phyloP scores from a whole-genome alignment of 2,113 vertebrate species.

The Eupsittula cactorum region DNA sequence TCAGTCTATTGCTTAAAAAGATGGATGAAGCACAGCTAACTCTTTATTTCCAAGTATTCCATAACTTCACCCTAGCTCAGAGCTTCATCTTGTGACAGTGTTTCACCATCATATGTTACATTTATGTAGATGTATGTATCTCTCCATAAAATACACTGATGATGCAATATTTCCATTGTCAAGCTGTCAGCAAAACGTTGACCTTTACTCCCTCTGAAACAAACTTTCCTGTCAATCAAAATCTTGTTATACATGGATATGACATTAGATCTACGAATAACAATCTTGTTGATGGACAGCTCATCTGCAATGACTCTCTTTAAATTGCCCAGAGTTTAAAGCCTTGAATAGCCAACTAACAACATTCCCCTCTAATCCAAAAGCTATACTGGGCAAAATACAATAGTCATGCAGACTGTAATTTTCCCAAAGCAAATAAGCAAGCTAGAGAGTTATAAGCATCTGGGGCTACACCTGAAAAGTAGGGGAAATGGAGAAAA shows the following conservation, averaged over 20 bases:
- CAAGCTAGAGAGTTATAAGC: background rate
- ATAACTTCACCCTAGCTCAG: background rate
- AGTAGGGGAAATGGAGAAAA: background rate
- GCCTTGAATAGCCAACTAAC: background rate
- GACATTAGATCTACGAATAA: conserved; percentile 51
- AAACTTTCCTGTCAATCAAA: conserved; percentile 70
- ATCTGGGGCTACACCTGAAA: background rate
- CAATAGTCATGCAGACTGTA: no score
- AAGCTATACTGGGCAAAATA: background rate
- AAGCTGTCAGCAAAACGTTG: conserved; percentile 47
- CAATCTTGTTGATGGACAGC: conserved; percentile 58
- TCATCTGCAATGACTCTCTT: background rate
- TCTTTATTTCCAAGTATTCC: background rate
- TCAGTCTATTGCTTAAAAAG: background rate
- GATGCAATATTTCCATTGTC: conserved; percentile 68
- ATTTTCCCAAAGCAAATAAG: background rate
- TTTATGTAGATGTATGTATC: conserved; percentile 52
- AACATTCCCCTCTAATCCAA: background rate
- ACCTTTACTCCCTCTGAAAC: conserved; percentile 63
- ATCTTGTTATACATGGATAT: conserved; percentile 54
- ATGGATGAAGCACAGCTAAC: background rate
- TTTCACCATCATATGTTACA: background rate
- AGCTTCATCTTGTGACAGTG: background rate
- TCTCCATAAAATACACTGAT: conserved; percentile 41
- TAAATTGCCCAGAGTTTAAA: conserved; percentile 34